Evolutionary conservation across 2,797 vertebrate genomes (phyloP).

Genomic region (Macropus fuliginosus): DNA sequence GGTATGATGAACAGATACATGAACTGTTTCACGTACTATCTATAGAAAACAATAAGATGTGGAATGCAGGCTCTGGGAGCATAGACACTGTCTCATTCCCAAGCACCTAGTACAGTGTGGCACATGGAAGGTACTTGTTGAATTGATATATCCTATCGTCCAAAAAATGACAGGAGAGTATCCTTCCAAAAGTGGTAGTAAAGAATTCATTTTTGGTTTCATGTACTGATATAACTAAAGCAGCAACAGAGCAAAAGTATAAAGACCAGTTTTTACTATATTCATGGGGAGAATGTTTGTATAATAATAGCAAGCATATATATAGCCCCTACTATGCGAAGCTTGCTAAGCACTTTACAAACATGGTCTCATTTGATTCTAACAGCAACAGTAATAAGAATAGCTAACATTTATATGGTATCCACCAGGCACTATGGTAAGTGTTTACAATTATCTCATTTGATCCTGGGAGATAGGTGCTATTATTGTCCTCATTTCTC

Average conservation of each 20-base stretch:
- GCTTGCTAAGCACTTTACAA: neutral
- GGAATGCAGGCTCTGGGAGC: neutral
- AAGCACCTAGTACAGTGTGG: neutral
- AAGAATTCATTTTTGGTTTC: neutral
- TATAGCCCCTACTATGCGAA: neutral
- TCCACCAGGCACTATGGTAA: neutral
- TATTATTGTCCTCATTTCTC: neutral
- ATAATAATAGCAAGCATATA: neutral
- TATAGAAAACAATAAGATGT: neutral
- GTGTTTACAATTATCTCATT: neutral
- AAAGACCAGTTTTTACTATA: neutral
- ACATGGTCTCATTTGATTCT: neutral
- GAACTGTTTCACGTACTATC: conserved; percentile 16
- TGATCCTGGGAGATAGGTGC: neutral
- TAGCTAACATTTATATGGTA: neutral
- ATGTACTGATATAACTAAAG: neutral
- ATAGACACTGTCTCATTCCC: neutral
- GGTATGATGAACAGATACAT: neutral
- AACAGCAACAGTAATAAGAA: neutral
- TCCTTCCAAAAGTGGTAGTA: neutral
- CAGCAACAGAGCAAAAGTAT: neutral
- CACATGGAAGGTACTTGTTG: neutral
- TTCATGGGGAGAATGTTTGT: neutral
- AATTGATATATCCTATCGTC: neutral
- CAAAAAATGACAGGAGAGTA: neutral